Base-by-base conservation (phyloP, 2,888 invertebrate genomes). In the Amphimallon solstitiale region DNA sequence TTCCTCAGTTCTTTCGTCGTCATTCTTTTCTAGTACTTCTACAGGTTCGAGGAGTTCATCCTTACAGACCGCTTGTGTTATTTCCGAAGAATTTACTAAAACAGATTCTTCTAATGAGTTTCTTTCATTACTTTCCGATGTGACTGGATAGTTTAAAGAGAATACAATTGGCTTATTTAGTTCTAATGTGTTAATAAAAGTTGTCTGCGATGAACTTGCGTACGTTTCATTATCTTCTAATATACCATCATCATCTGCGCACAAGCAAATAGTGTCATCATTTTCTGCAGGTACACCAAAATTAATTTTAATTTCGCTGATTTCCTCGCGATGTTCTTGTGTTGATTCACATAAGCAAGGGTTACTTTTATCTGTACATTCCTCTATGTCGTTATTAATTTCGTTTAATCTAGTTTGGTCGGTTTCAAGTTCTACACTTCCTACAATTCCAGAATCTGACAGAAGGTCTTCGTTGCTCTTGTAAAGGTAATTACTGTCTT, bases 161-260 rank as follows among this genome's bases (percentile, higher is more conserved):
- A 43, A 29, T 29, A 59, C 7, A 43, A 45, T 59, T 43, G 43
- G 56, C 29, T 59, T 59, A 15, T 59, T 15, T 5, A 59, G 43
- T 59, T 59, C 56, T 4, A 29, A 59, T 6, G 19, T 59, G 14
- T 59, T 59, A 15, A 59, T 29, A 4, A 43, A 59, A 3, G 10
- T 43, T 29, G 6, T 23, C 1, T 15, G n/a, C 4, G 56, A 45
- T 40, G 52, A 38, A 38, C 38, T 45, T 19, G 19, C 6, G 7
- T 45, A 15, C 2, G 15, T 6, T 43, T 15, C 9, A 12, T 17
- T 3, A 9, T 17, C 37, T 37, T 35, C 35, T 10, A 21, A 23
- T 23, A 5, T 12, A 59, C 29, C 17, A 2, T 12, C 7, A 29
- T 3, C 12, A 4, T 15, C n/a, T 54, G 38, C 19, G 10, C 15